Base-by-base conservation (phyloP, 1,140 invertebrate species). In the Vanessa atalanta region DNA sequence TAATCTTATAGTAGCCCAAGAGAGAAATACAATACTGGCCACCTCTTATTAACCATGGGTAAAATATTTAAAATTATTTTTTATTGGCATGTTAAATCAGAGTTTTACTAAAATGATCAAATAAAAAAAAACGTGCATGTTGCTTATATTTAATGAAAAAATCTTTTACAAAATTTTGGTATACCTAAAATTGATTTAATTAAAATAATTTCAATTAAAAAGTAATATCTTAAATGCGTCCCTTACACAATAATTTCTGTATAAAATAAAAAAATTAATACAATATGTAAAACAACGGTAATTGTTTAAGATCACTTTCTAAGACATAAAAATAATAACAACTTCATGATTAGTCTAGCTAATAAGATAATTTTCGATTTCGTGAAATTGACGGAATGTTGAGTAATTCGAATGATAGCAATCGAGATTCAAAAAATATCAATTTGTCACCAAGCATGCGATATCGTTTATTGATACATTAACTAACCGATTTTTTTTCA, bases 141-240 rank as follows among this genome's bases (percentile, higher is more conserved):
- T 80, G 72, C 83, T 86, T 85, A 88, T 80, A 83, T 88, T 87
- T 86, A 88, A 86, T 88, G 84, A 88, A 90, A 90, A 90, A 88
- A 79, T 82, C 84, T 89, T 88, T 90, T 89, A 90, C 86, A 90
- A 90, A 89, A 88, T 89, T 89, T 79, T 79, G 81, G 77, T 86
- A 88, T 82, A 86, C 72, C 83, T 87, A 88, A 82, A 70, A 60
- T 82, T 73, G 83, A 87, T 76, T 79, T 71, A 81, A 79, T 81
- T 79, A 77, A 84, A 85, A 83, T 81, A 79, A 81, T 82, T 81
- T 79, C 85, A 80, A 80, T 81, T 73, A 77, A 79, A 80, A 83
- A 78, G 82, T 78, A 77, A 81, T 83, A 74, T 83, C 77, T 72
- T 87, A 88, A 87, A 86, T 89, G 83, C 85, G 80, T 82, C 83